Conservation (phyloP, 2,888 invertebrate genomes). For the Eristalis pertinax region DNA sequence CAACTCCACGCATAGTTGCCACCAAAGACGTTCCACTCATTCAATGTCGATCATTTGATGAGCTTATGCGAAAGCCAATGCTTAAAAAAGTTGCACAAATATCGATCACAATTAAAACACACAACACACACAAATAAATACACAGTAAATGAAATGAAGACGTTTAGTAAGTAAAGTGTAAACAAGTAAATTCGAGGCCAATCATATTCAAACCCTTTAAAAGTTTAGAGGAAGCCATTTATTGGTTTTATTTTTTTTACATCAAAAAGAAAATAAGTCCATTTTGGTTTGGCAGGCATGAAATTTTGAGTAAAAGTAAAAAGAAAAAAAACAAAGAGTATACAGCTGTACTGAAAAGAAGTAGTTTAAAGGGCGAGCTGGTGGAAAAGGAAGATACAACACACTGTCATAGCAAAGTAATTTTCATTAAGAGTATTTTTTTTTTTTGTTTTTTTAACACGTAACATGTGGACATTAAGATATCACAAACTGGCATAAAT, state of each 20-base stretch:
- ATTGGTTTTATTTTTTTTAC: conserved; percentile 6
- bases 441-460: conserved; percentile 45
- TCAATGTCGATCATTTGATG: background rate
- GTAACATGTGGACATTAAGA: conserved; percentile 65
- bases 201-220: conserved; percentile 34
- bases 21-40: background rate
- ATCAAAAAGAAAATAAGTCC: conserved; percentile 16
- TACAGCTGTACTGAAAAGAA: background rate
- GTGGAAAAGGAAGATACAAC: conserved; percentile 37
- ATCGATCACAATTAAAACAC: conserved; percentile 35
- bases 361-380: background rate
- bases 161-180: background rate
- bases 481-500: conserved; percentile 70
- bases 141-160: background rate
- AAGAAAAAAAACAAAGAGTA: conserved; percentile 3
- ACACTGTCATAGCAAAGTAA: conserved; percentile 47
- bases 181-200: conserved; percentile 31
- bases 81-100: background rate
- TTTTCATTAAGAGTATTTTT: conserved; percentile 1
- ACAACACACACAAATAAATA: conserved; percentile 1
- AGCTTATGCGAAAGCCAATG: background rate
- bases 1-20: too few relatives aligned
- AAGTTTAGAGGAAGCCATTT: conserved; percentile 30
- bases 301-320: conserved; percentile 2
- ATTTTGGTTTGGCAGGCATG: conserved; percentile 44